Conservation (phyloP, 2,888 invertebrate species). For the Eupithecia inturbata region DNA sequence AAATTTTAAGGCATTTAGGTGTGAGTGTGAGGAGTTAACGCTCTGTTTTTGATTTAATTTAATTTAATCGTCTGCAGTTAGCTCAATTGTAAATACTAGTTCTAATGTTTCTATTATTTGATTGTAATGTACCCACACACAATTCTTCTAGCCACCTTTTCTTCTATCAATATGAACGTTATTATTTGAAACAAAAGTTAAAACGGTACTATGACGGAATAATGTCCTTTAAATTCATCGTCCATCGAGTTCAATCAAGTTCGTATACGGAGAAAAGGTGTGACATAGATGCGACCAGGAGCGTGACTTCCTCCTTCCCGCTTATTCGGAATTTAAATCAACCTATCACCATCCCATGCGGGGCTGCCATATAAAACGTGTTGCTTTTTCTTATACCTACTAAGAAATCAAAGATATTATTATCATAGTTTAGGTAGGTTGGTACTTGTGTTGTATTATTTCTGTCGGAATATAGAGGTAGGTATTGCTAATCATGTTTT, state of each 20-base stretch:
- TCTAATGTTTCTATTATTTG: too few relatives aligned
- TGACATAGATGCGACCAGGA: conserved; percentile 75
- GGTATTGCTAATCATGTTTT: background rate
- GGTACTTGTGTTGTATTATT: background rate
- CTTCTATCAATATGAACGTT: background rate
- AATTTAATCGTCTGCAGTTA: too few relatives aligned
- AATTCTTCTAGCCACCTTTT: background rate
- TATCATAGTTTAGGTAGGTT: background rate
- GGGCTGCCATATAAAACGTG: conserved; percentile 35
- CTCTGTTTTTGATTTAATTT: background rate
- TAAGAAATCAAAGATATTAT: background rate
- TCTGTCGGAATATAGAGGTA: background rate
- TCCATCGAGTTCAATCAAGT: conserved; percentile 74
- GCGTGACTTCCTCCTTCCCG: conserved; percentile 83
- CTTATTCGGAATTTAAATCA: conserved; percentile 83
- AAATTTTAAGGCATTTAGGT: background rate
- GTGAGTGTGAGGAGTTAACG: background rate
- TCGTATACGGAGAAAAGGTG: conserved; percentile 81
- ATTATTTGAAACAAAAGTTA: conserved; percentile 34
- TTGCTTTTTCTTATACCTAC: background rate
- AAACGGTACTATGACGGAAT: conserved; percentile 54
- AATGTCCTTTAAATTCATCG: conserved; percentile 55
- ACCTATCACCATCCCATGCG: conserved; percentile 71
- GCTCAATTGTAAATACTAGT: too few relatives aligned
- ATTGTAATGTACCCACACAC: too few relatives aligned